Evolutionary conservation across 2,113 vertebrate genomes (phyloP), one percentile per base, ranked within the genome.

Genomic region (Melanerpes aurifrons): DNA sequence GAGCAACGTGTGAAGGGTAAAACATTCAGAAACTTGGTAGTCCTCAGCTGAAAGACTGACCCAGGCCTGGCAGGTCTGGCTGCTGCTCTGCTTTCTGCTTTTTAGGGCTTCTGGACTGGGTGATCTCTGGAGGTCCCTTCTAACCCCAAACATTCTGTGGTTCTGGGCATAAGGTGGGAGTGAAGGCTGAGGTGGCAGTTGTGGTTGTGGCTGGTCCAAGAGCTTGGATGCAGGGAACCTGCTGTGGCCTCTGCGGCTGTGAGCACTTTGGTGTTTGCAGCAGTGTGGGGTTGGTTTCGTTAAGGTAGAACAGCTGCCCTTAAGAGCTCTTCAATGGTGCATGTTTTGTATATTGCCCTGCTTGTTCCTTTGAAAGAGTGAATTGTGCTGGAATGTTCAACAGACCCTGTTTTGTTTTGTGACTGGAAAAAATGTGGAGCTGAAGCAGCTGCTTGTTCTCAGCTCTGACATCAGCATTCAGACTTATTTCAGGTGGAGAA

Each of bases 311-410:
- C 2, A n/a, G n/a, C 32, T 32, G 14, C n/a, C 54, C 12, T 16
- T 16, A 47, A 48, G 57, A 76, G 50, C 32, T 91, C 32, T 71
- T 57, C 50, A 74, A 20, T 35, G 22, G 37, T 61, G 7, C 29
- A 3, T 50, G n/a, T 47, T 88, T 48, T 50, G 18, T 62, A 50
- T 84, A 72, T 67, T 85, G 62, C 37, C 0, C 0, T 45, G 45
- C 58, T 76, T 85, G 26, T 70, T 80, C 32, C n/a, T 84, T 75
- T 86, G 79, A 86, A 81, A 78, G 76, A 88, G 64, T 56, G 22
- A 94, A 91, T 88, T 86, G 57, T 82, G 68, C 29, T 82, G 86
- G n/a, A 86, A 81, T 72, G 88, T 74, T 81, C 59, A 87, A 81
- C 82, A 86, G 74, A 31, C 29, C 28, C 12, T 24, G 25, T 68